Conservation (phyloP, 2,113 vertebrate species). For the Romanogobio albipinnatus region DNA sequence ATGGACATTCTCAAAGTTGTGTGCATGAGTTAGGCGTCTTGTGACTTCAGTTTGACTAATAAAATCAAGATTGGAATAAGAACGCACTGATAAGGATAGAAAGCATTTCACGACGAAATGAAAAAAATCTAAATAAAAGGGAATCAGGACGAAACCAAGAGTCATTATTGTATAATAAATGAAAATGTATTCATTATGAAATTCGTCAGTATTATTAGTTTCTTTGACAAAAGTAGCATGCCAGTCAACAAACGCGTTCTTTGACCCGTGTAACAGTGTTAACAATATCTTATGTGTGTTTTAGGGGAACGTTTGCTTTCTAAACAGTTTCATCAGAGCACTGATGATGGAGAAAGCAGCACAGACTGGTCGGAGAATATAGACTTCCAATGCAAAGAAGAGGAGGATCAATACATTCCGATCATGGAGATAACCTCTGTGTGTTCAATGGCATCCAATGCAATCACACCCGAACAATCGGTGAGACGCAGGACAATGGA, state of each 20-base stretch:
- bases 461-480: constrained; percentile 35
- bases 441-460: constrained; percentile 66
- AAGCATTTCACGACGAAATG: neutral
- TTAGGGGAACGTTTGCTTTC: constrained; percentile 55
- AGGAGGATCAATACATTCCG: constrained; percentile 69
- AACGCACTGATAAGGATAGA: neutral
- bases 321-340: constrained; percentile 55
- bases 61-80: constrained; percentile 34
- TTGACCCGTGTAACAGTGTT: neutral
- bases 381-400: constrained; percentile 71
- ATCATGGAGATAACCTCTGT: constrained; percentile 78
- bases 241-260: neutral
- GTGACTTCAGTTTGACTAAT: constrained; percentile 64
- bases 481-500: constrained; percentile 12
- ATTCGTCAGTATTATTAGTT: neutral
- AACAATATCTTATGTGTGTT: constrained; percentile 43
- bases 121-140: neutral
- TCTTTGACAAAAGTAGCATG: neutral
- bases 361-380: constrained; percentile 47
- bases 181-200: neutral
- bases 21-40: constrained; percentile 54
- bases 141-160: neutral
- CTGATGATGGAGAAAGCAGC: constrained; percentile 38
- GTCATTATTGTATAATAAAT: neutral
- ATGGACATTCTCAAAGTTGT: constrained; percentile 26